Evolutionary conservation across 1,140 invertebrate genomes (phyloP).

Genomic region (Calosoma granatense): DNA sequence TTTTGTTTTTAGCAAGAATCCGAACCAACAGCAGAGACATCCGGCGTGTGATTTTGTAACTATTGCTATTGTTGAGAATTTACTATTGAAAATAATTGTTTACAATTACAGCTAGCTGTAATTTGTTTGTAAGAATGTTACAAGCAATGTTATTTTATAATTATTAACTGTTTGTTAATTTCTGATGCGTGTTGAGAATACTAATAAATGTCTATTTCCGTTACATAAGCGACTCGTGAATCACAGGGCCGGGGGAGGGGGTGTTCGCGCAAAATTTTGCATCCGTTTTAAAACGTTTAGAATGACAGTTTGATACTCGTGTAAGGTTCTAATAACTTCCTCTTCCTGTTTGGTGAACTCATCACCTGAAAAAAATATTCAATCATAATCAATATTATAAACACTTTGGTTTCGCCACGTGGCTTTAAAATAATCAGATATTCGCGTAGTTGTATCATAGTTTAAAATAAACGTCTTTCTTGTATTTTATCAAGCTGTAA

Average conservation of each 20-base stretch:
- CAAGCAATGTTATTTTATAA: not conserved
- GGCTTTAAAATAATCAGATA: too few species aligned
- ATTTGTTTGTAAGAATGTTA: not conserved
- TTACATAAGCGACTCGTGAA: not conserved
- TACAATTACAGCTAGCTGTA: not conserved
- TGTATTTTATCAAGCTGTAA: too few species aligned
- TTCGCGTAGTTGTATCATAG: slow-evolving; percentile 36
- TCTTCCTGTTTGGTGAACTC: not conserved
- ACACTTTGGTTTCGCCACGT: too few species aligned
- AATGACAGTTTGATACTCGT: not conserved
- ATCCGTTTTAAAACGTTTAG: not conserved
- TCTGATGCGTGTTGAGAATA: not conserved
- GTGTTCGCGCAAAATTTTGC: not conserved
- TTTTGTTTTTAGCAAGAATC: too few species aligned
- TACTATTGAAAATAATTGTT: not conserved
- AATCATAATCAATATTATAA: slow-evolving; percentile 11
- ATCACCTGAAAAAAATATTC: not conserved
- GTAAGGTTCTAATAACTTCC: not conserved
- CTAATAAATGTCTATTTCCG: not conserved
- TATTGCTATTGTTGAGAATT: not conserved
- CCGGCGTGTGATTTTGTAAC: not conserved
- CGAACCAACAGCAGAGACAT: not conserved
- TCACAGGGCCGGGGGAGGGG: not conserved
- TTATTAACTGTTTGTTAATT: not conserved
- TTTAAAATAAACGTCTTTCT: slow-evolving; percentile 61